Evolutionary conservation across 2,888 invertebrate species (phyloP), one percentile per base, ranked within the genome.

Genomic region (Syrista parreyssii): DNA sequence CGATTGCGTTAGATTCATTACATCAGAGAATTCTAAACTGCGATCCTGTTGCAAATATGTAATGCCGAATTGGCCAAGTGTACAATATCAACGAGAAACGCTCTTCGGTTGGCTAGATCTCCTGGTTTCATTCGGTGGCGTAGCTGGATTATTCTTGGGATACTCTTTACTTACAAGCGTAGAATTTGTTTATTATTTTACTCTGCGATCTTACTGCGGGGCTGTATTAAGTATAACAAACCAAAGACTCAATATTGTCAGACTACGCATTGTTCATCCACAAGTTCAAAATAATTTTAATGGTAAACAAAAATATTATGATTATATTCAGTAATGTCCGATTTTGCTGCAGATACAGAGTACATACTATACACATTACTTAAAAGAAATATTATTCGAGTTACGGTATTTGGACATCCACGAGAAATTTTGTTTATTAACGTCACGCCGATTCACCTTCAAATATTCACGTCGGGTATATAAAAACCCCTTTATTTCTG

Each of bases 21-120:
- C 94, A 85, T 92, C 93, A 81, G 93, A n/a, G 33, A 92, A 93
- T 94, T 74, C 11, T 11, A 11, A 4, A 36, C 35, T n/a, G 1
- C 12, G 1, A 35, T 35, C 35, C 1, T 35, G 11, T 1, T 1
- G 31, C 15, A 31, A 68, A n/a, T 32, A 31, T 2, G 73, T 73
- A 4, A 35, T 68, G 11, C 23, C 71, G 4, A 75, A 35, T 0
- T 96, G 96, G 96, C 96, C 96, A 0, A 94, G 95, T 93, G 95
- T 96, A 35, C 93, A 95, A 4, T 96, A 95, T 88, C 96, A 96
- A 87, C 93, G 96, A 40, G 96, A 96, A 89, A 96, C 96, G 31
- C 93, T 96, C 71, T 97, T 97, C 88, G 97, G 96, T 77, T 96
- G 96, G 96, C 95, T 97, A 0, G 97, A 97, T 92, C 92, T 97